Base-by-base conservation (phyloP, 2,113 vertebrate genomes). In the Vanacampus margaritifer region DNA sequence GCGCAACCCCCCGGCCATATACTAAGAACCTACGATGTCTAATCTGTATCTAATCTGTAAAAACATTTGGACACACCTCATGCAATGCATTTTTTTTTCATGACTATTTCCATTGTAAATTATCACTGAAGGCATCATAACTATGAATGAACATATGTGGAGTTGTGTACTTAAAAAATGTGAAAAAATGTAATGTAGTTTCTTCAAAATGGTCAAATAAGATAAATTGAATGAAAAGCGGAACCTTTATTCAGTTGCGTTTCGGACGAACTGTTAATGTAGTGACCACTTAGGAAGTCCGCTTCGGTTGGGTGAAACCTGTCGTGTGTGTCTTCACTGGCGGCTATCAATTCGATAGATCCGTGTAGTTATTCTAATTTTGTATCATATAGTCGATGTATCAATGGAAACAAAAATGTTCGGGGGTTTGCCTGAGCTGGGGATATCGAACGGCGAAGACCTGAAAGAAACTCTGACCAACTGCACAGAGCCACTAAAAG, bases 381-480 rank as follows among this genome's bases (percentile, higher is more conserved):
- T 10, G 1, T 2, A 1, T 23, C 0, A 13, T 43, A 1, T 58
- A 41, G 4, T 75, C 45, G 53, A 73, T 76, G 79, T 43, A 61
- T 1, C 71, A 54, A 80, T 28, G 16, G n/a, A 57, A 13, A 12
- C 13, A 14, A 84, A 37, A 6, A 93, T 97, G 95, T 98, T 97
- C 80, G 93, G 95, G 45, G 96, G 97, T 63, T 85, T 98, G 79
- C 93, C 95, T 64, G 96, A 98, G 84, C 91, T 99, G 71, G 96
- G 96, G 6, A 96, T 98, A 70, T 95, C 96, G 26, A 98, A 97
- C 67, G 97, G 97, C 21, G 96, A 99, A 74, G 97, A 98, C 69
- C 89, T 99, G 7, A 98, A 98, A 85, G 97, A 99, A 86, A 98
- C 95, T 63, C 93, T 99, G 9, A 98, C 96, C 65, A 99, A 98